phyloP scores from a whole-genome alignment of 2,888 invertebrate species.

The Tolmerus cingulatus region DNA sequence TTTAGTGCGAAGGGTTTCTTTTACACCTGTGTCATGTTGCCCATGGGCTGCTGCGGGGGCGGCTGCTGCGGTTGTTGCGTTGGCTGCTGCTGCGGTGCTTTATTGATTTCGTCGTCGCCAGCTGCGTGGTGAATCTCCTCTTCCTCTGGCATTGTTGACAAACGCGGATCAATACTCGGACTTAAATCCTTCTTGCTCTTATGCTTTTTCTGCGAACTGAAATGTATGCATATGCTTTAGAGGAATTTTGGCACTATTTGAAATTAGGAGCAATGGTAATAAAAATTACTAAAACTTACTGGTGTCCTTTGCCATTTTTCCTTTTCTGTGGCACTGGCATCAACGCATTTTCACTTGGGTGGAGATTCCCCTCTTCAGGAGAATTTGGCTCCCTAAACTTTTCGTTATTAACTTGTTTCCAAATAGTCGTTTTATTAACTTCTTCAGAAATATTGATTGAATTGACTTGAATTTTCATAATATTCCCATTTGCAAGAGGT shows the following conservation, averaged over 20 bases:
- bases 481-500: slow-evolving; percentile 86
- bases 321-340: slow-evolving; percentile 60
- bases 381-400: slow-evolving; percentile 45
- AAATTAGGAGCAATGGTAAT: slow-evolving; percentile 70
- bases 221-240: slow-evolving; percentile 49
- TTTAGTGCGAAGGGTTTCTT: background rate
- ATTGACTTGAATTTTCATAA: slow-evolving; percentile 86
- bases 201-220: slow-evolving; percentile 45
- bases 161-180: slow-evolving; percentile 67
- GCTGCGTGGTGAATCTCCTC: slow-evolving; percentile 68
- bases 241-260: slow-evolving; percentile 49
- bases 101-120: slow-evolving; percentile 31
- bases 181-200: slow-evolving; percentile 61
- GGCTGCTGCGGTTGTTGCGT: background rate
- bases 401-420: slow-evolving; percentile 87
- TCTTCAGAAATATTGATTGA: slow-evolving; percentile 93
- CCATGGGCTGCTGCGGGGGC: slow-evolving; percentile 16
- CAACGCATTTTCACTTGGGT: slow-evolving; percentile 53
- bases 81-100: background rate
- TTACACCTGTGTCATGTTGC: slow-evolving; percentile 48
- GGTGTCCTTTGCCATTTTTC: slow-evolving; percentile 58
- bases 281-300: slow-evolving; percentile 56
- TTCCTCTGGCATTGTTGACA: slow-evolving; percentile 87
- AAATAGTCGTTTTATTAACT: slow-evolving; percentile 90
- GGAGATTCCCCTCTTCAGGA: slow-evolving; percentile 52